Evolutionary conservation across 2,888 invertebrate species (phyloP), one percentile per base, ranked within the genome.

Genomic region (Polietes domitor): DNA sequence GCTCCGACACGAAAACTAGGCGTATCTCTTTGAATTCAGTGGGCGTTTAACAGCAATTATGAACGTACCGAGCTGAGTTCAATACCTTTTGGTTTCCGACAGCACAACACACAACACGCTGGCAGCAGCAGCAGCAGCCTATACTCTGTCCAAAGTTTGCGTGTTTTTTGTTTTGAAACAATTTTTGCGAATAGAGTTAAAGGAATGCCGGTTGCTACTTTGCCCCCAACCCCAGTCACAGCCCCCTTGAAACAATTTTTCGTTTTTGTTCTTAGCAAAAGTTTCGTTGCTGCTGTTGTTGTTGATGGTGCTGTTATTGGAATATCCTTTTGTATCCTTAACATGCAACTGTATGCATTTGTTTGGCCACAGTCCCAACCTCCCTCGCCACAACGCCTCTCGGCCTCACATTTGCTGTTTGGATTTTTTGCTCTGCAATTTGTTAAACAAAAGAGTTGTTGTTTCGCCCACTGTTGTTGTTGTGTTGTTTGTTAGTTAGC

Each of bases 21-120:
- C 84, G 84, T 84, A 81, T 15, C 84, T 81, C 12, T 32, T 37
- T 24, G 81, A 81, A 84, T 74, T 81, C 53, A 41, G 68, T 43
- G 84, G 84, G 84, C 84, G 84, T 84, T 81, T 76, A 81, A 65
- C 84, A 76, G 32, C 84, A 84, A 84, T 84, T 84, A 84, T 53
- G 43, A 43, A 7, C 53, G 21, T 53, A 41, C 50, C 4, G 37
- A 63, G 63, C 73, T 78, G 65, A 81, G 81, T 81, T 84, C 84
- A 79, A 84, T 84, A 84, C 73, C 78, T 81, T 43, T 81, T 73
- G 63, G 72, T 81, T 80, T 83, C 72, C 65, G 71, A 47, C 26
- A 41, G 41, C 41, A 61, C 65, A 32, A 70, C 43, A 24, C 24
- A 32, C 32, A 32, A 32, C 58, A 73, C 63, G 73, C 63, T 80